phyloP scores from a whole-genome alignment of 1,140 invertebrate genomes.

The Ptiloglossa arizonensis region DNA sequence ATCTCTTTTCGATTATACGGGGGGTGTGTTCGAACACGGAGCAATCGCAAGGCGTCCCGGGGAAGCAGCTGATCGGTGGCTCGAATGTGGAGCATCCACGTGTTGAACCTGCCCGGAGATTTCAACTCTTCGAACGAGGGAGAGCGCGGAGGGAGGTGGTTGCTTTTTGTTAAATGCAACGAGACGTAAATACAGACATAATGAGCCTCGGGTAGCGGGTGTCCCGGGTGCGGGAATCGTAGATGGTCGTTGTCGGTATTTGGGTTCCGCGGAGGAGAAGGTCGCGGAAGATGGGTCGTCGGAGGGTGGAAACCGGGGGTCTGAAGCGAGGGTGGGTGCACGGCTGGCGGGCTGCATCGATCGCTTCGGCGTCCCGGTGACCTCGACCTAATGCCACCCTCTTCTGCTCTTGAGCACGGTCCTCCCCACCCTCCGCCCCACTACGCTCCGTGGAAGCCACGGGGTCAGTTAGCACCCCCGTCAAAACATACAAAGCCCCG shows the following conservation, averaged over 20 bases:
- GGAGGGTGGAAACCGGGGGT: slow-evolving; percentile 44
- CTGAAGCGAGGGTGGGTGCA: slow-evolving; percentile 43
- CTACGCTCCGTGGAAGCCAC: slow-evolving; percentile 47
- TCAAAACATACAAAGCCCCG: slow-evolving; percentile 69
- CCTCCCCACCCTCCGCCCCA: slow-evolving; percentile 43
- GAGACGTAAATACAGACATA: slow-evolving; percentile 35
- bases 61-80: slow-evolving; percentile 45
- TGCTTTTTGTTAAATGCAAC: slow-evolving; percentile 16
- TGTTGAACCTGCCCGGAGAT: slow-evolving; percentile 20
- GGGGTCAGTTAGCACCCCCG: slow-evolving; percentile 73
- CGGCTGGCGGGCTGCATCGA: slow-evolving; percentile 76
- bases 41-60: slow-evolving; percentile 14
- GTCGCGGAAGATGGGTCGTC: slow-evolving; percentile 30
- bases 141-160: no score
- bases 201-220: not conserved
- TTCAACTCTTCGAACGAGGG: not conserved
- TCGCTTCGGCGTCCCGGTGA: slow-evolving; percentile 78
- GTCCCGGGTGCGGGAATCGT: not conserved
- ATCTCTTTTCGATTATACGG: no score
- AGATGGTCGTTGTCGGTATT: slow-evolving; percentile 14
- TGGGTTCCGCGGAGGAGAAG: slow-evolving; percentile 25
- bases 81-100: slow-evolving; percentile 40
- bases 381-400: slow-evolving; percentile 80
- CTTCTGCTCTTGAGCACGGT: slow-evolving; percentile 49
- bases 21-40: not conserved